These are phyloP conservation scores for Actinia tenebrosa DNA, from an alignment of 64 coral and sea anemone genomes.

Conservation along the genomic window DNA sequence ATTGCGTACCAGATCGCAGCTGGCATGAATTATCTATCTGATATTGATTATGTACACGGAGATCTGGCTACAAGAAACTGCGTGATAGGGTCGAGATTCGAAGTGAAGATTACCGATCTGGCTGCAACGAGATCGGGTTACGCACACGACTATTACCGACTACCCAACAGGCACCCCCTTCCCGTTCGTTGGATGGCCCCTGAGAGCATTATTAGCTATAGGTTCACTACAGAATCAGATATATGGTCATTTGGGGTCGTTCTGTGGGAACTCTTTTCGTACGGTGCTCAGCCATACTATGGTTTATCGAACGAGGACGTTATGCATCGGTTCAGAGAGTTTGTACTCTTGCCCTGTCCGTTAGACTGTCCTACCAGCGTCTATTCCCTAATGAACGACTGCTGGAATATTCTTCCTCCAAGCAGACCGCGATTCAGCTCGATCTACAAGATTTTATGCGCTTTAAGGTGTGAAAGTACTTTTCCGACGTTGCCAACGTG, in stretches of 20 bases:
- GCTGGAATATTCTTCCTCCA: conserved; percentile 84
- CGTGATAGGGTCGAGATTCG: conserved; percentile 72
- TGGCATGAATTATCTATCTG: conserved; percentile 80
- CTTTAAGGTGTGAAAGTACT: conserved; percentile 37
- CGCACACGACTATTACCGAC: conserved; percentile 62
- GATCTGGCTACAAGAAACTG: conserved; percentile 86
- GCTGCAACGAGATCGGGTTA: conserved; percentile 43
- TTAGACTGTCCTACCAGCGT: conserved; percentile 58
- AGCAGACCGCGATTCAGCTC: conserved; percentile 78
- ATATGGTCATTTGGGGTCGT: conserved; percentile 97
- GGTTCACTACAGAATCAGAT: conserved; percentile 86
- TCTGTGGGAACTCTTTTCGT: conserved; percentile 95
- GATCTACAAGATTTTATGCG: conserved; percentile 55
- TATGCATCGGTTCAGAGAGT: conserved; percentile 55
- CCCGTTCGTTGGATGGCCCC: conserved; percentile 95
- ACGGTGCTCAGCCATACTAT: conserved; percentile 72
- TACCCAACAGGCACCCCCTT: conserved; percentile 62
- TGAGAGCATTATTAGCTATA: conserved; percentile 71
- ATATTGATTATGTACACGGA: conserved; percentile 71
- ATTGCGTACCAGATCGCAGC: conserved; percentile 91
- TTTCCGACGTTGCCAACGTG: not conserved
- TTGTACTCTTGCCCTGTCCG: conserved; percentile 57
- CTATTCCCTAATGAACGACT: conserved; percentile 85
- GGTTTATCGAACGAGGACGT: conserved; percentile 76
- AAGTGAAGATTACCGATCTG: conserved; percentile 88